Evolutionary conservation across 2,888 invertebrate species (phyloP).

Genomic region (Orchestes rusci): DNA sequence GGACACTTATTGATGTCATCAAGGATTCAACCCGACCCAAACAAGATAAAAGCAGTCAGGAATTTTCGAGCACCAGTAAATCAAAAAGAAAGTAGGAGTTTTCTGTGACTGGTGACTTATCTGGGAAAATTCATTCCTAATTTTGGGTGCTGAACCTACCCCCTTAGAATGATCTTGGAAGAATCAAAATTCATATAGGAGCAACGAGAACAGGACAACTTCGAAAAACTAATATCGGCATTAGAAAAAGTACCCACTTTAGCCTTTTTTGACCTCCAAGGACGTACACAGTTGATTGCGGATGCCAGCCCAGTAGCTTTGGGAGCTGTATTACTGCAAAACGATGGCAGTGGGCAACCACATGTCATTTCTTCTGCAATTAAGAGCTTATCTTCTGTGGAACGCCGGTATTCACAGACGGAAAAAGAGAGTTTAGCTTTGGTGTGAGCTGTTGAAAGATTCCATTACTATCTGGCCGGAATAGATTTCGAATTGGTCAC

Average conservation of each 20-base stretch:
- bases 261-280: conserved; percentile 26
- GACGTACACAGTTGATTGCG: conserved; percentile 26
- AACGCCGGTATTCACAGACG: conserved; percentile 35
- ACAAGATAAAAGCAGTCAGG: conserved; percentile 7
- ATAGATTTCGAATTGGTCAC: conserved; percentile 34
- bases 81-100: conserved; percentile 28
- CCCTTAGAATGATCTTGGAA: no score
- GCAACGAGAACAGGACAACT: no score
- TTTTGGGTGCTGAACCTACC: conserved; percentile 6
- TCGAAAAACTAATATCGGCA: no score
- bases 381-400: conserved; percentile 27
- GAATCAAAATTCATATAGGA: no score
- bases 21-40: conserved; percentile 26
- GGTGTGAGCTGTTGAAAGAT: conserved; percentile 38
- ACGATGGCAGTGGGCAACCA: conserved; percentile 22
- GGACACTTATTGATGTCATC: conserved; percentile 35
- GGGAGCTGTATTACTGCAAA: conserved; percentile 31
- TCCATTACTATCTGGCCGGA: conserved; percentile 40
- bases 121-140: conserved; percentile 26
- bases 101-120: conserved; percentile 27
- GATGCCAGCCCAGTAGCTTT: conserved; percentile 33
- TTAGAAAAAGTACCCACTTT: conserved; percentile 22
- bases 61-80: conserved; percentile 27
- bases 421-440: no score
- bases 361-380: conserved; percentile 30